Conservation (phyloP, 2,113 vertebrate species). For the Raphicerus campestris region DNA sequence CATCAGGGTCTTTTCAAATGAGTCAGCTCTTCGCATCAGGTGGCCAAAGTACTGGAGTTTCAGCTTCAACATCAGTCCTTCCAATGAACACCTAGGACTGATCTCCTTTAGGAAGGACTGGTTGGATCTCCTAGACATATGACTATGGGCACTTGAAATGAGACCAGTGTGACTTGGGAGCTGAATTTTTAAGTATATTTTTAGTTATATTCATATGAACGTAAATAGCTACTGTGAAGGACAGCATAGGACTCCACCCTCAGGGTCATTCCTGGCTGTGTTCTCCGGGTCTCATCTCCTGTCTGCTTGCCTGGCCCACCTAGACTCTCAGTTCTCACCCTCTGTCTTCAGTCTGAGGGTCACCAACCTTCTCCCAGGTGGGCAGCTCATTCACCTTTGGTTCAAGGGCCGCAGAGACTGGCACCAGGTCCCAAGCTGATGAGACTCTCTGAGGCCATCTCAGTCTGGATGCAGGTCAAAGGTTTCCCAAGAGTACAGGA, state of each 20-base stretch:
- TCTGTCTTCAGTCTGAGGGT: background rate
- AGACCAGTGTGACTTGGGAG: background rate
- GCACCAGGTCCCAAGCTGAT: background rate
- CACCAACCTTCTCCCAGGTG: background rate
- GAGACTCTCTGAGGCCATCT: background rate
- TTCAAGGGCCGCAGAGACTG: background rate
- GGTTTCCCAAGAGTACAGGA: background rate
- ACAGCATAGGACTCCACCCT: background rate
- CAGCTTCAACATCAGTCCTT: no score
- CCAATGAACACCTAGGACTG: no score
- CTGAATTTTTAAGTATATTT: background rate
- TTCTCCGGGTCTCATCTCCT: accelerated
- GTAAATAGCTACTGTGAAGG: background rate
- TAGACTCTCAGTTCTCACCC: background rate
- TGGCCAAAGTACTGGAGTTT: no score
- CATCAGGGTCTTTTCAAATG: no score
- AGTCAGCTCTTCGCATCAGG: no score
- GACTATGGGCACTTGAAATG: background rate
- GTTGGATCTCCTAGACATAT: no score
- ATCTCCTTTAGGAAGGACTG: no score
- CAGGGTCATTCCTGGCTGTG: background rate
- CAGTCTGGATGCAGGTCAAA: background rate
- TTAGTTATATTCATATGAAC: background rate
- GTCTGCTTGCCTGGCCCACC: background rate
- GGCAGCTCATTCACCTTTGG: background rate